Evolutionary conservation across 2,797 vertebrate species (phyloP), one percentile per base, ranked within the genome.

Genomic region (Lerista edwardsae): DNA sequence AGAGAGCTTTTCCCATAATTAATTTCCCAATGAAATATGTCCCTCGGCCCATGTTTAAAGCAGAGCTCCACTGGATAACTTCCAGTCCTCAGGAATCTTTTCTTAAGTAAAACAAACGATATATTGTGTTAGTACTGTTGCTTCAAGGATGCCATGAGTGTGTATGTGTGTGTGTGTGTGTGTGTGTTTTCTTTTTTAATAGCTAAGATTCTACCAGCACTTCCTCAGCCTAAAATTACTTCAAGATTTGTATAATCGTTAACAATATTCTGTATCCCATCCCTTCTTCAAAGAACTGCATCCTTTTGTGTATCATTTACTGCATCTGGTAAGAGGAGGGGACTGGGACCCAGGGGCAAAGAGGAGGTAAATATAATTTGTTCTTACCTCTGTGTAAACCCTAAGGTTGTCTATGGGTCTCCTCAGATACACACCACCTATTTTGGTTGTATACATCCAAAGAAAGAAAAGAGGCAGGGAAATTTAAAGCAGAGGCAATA

Each of bases 1-100:
- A 90, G 80, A 82, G 84, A 84, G 59, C 84, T 84, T 92, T 94
- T 90, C 87, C 92, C 87, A 88, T 93, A 93, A 89, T 91, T 93
- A 88, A 90, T 95, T 94, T 95, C 82, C 92, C 92, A 91, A 86
- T 93, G 77, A 94, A 94, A 91, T 88, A 77, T 85, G 83, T 91
- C 89, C 87, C 85, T 93, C 84, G 84, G 71, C 51, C 25, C 84
- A 55, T 88, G 91, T 92, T 94, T 92, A 92, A 93, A 91, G 86
- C 71, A 87, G 83, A 87, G 68, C 47, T 90, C 44, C 82, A 61
- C 89, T 95, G 94, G 92, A 87, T n/a, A 3, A 80, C 36, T 90
- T 90, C 87, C 93, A 94, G 84, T 1, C 83, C 84, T 86, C 41
- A 69, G 80, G 89, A 91, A 91, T 79, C 89, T 78, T 74, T 93